Evolutionary conservation across 2,113 vertebrate species (phyloP).

Genomic region (Sander vitreus): DNA sequence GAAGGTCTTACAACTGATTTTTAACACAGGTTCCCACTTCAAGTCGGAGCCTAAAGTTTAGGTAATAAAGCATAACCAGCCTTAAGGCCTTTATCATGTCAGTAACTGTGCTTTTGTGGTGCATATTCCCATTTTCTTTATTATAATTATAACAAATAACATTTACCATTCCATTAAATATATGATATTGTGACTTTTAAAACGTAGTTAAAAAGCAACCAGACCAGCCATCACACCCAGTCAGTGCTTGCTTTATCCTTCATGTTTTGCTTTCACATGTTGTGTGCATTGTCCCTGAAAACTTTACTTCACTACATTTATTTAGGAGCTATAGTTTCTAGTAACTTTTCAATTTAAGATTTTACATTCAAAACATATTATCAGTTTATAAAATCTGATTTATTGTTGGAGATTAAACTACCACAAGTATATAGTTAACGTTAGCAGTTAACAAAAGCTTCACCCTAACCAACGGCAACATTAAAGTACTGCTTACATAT

Average conservation of each 20-base stretch:
- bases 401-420: no score
- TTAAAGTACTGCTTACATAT: no score
- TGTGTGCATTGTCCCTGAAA: neutral
- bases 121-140: neutral
- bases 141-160: neutral
- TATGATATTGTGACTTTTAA: neutral
- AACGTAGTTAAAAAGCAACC: neutral
- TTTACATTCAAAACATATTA: no score
- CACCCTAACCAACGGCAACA: no score
- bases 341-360: no score
- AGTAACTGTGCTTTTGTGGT: neutral
- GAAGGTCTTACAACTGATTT: neutral
- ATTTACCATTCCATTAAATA: neutral
- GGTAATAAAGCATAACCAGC: neutral
- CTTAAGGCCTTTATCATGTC: neutral
- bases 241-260: neutral
- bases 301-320: neutral
- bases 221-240: neutral
- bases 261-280: neutral
- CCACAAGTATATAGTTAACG: no score
- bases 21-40: neutral
- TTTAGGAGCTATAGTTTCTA: no score
- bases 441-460: no score
- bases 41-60: neutral
- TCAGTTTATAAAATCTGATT: no score